Conservation (phyloP, 1,140 invertebrate genomes). For the Coenobita brevimanus region DNA sequence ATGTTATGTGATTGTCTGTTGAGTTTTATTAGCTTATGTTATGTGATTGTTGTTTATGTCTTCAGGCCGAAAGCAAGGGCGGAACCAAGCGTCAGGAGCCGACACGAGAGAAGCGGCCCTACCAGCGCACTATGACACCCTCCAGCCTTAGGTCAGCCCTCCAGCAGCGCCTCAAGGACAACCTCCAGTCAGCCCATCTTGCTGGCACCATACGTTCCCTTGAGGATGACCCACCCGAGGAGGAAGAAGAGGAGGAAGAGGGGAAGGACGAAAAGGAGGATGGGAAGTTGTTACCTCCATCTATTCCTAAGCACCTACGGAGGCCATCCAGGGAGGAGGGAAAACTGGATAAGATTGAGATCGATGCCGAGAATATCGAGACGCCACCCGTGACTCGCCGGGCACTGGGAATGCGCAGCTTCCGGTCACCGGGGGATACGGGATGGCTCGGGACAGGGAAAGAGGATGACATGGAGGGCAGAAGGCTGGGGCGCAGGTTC, state of each 20-base stretch:
- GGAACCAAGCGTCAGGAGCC: background rate
- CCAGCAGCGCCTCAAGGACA: constrained; percentile 69
- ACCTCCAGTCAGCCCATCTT: constrained; percentile 68
- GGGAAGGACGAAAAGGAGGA: constrained; percentile 56
- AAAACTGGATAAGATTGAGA: constrained; percentile 83
- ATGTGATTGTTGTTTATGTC: background rate
- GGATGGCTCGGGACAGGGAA: constrained; percentile 10
- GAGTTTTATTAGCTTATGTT: too few relatives aligned
- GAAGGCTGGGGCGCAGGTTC: constrained; percentile 46
- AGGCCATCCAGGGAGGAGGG: constrained; percentile 69
- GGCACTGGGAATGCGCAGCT: constrained; percentile 76
- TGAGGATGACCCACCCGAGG: constrained; percentile 41
- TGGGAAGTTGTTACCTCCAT: constrained; percentile 71
- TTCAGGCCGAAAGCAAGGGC: constrained; percentile 11
- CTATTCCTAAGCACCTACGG: constrained; percentile 71
- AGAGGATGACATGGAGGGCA: constrained; percentile 41
- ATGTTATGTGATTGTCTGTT: background rate
- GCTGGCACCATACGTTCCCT: constrained; percentile 70
- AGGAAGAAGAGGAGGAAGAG: constrained; percentile 41
- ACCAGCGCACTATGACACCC: constrained; percentile 70
- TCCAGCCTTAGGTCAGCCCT: constrained; percentile 69
- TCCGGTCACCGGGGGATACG: constrained; percentile 54
- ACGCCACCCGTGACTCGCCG: constrained; percentile 87
- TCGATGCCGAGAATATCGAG: constrained; percentile 93
- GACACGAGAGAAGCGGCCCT: constrained; percentile 67